A percentile compares a stretch with the other conserved stretches of the same genome.
These are phyloP conservation scores for Prochilodus magdalenae DNA, from an alignment of 2,113 vertebrate species.

Conservation along the genomic window DNA sequence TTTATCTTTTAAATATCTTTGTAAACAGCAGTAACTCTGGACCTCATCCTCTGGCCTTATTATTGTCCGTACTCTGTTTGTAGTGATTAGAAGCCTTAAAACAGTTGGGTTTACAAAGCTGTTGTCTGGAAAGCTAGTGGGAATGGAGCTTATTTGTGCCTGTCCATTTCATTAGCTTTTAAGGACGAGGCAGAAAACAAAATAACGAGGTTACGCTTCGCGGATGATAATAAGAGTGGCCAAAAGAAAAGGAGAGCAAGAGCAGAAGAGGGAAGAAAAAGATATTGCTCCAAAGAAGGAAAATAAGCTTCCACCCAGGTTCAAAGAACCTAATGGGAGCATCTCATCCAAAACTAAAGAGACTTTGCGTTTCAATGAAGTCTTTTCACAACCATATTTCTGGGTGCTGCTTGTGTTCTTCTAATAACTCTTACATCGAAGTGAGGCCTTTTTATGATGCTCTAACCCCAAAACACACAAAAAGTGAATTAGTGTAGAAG, in stretches of 20 bases:
- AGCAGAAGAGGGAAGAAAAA: conserved; percentile 26
- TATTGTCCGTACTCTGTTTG: conserved; percentile 55
- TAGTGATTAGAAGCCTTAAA: conserved; percentile 59
- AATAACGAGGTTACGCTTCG: conserved; percentile 63
- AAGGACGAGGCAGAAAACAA: conserved; percentile 62
- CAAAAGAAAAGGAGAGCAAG: conserved; percentile 25
- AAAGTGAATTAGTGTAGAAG: conserved; percentile 8
- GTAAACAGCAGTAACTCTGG: not conserved
- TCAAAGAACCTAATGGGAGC: conserved; percentile 61
- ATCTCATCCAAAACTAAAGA: conserved; percentile 63
- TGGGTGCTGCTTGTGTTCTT: conserved; percentile 21
- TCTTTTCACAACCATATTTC: conserved; percentile 49
- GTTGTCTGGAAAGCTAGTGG: conserved; percentile 50
- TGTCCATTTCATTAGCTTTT: conserved; percentile 70
- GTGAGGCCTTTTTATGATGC: conserved; percentile 41
- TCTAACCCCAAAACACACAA: conserved; percentile 51
- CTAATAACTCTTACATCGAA: conserved; percentile 36
- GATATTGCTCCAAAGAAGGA: conserved; percentile 56
- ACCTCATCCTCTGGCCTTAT: conserved; percentile 20
- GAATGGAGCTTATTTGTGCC: conserved; percentile 65
- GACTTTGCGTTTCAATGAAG: conserved; percentile 46
- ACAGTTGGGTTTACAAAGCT: conserved; percentile 58
- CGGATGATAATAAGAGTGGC: conserved; percentile 51
- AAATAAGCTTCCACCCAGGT: conserved; percentile 51
- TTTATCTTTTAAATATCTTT: not conserved